Evolutionary conservation across 2,113 vertebrate species (phyloP).

Genomic region (Larimichthys crocea): DNA sequence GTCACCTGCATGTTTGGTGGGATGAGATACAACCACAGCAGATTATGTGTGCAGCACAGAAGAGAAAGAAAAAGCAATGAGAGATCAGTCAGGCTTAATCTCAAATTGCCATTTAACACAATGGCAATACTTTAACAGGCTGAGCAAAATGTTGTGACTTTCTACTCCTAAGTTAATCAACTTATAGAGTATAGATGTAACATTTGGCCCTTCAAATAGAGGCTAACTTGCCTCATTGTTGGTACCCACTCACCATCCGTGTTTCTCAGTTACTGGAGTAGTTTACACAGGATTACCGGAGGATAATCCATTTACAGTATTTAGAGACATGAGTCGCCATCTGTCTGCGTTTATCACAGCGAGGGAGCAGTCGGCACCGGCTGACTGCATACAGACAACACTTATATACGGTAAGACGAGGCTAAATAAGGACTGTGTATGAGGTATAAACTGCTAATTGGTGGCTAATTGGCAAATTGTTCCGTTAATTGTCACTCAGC

Average conservation of each 20-base stretch:
- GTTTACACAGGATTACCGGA: constrained; percentile 83
- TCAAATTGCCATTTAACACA: neutral
- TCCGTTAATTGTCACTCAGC: neutral
- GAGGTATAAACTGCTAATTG: neutral
- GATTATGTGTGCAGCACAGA: neutral
- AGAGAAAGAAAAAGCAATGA: neutral
- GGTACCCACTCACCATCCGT: constrained; percentile 44
- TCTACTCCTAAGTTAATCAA: neutral
- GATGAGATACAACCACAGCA: neutral
- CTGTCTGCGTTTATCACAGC: constrained; percentile 78
- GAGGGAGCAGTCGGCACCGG: constrained; percentile 59
- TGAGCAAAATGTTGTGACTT: neutral
- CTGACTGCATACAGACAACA: constrained; percentile 31
- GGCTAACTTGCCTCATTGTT: constrained; percentile 34
- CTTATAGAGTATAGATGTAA: constrained; percentile 2
- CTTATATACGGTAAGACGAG: neutral
- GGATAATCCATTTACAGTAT: constrained; percentile 84
- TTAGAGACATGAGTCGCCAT: constrained; percentile 84
- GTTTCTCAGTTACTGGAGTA: constrained; percentile 73
- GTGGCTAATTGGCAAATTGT: neutral
- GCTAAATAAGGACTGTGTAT: no score
- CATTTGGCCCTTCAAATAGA: constrained; percentile 15
- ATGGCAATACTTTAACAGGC: neutral
- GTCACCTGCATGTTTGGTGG: constrained; percentile 37
- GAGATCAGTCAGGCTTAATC: neutral